These are phyloP conservation scores for Pteronotus mesoamericanus DNA, from an alignment of 2,797 vertebrate species.

Conservation along the genomic window DNA sequence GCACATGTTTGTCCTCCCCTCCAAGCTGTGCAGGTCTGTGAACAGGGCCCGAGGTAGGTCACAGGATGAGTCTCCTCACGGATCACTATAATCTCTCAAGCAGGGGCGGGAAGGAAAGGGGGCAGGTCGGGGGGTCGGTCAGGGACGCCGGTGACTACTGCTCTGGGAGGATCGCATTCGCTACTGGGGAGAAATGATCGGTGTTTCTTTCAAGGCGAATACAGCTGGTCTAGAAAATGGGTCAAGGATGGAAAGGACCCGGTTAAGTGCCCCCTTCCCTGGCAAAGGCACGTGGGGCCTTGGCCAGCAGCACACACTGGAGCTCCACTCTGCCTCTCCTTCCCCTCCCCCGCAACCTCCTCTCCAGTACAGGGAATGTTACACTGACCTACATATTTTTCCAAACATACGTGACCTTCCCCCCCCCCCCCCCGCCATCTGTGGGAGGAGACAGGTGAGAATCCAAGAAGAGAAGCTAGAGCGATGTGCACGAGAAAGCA, in stretches of 20 bases:
- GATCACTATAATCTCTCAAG: neutral
- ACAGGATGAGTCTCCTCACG: neutral
- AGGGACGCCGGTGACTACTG: neutral
- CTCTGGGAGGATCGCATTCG: neutral
- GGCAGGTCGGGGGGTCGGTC: neutral
- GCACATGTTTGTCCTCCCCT: neutral
- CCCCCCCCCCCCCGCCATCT: conserved; percentile 65
- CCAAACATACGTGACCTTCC: conserved; percentile 88
- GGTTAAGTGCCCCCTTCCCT: neutral
- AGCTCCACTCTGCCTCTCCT: neutral
- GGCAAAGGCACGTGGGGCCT: neutral
- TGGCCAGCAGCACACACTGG: conserved; percentile 44
- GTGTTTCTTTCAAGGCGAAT: neutral
- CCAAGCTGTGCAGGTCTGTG: neutral
- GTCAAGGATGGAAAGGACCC: conserved; percentile 60
- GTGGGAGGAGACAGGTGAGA: conserved; percentile 85
- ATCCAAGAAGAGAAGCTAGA: conserved; percentile 81
- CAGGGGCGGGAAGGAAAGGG: neutral
- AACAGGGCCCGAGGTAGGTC: neutral
- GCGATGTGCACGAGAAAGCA: conserved; percentile 57
- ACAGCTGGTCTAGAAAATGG: conserved; percentile 68
- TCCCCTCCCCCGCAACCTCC: conserved; percentile 71
- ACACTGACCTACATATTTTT: conserved; percentile 90
- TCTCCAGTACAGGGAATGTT: conserved; percentile 85
- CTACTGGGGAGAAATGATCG: neutral